Evolutionary conservation across 64 coral and sea anemone species (phyloP), one percentile per base, ranked within the genome.

Genomic region (Montipora sp.): DNA sequence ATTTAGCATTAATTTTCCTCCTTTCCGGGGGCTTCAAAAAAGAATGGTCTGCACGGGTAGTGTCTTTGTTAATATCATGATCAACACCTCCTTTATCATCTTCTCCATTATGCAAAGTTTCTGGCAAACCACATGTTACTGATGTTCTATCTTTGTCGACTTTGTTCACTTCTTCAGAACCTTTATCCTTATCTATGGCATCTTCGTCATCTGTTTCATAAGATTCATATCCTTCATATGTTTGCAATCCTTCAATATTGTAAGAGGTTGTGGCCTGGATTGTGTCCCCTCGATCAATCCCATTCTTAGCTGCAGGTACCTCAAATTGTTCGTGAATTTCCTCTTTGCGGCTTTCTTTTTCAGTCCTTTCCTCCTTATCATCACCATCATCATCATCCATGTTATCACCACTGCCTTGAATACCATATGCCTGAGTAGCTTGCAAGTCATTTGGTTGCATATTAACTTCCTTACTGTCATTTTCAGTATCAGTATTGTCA

Each of bases 351-450:
- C 14, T 68, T 36, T 61, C 57, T 66, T 6, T 47, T 51, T 18
- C 8, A 78, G 8, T 8, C 8, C 76, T 45, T 5, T 88, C 87
- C 8, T 90, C 23, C 23, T 13, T 14, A 0, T 89, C 69, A 5
- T 78, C 74, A 3, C 81, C 46, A 27, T 90, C 19, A 36, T 78
- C 63, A 22, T 90, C 65, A 68, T 51, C 60, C 67, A 16, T 75
- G 20, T 27, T 24, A 51, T 87, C 21, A 71, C 8, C 84, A 72
- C 47, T 14, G 16, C 0, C 3, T 12, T 45, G 77, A 12, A 89
- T 14, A 51, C 47, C 77, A 78, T 90, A 90, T 22, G 89, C 75
- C 60, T 68, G 89, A 68, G 89, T 90, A 6, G 89, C 55, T 66
- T 78, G 89, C 19, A 90, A 77, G 57, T 75, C 77, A 71, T 66